Base-by-base conservation (phyloP, 2,888 invertebrate species). In the Lasioglossum leucozonium region DNA sequence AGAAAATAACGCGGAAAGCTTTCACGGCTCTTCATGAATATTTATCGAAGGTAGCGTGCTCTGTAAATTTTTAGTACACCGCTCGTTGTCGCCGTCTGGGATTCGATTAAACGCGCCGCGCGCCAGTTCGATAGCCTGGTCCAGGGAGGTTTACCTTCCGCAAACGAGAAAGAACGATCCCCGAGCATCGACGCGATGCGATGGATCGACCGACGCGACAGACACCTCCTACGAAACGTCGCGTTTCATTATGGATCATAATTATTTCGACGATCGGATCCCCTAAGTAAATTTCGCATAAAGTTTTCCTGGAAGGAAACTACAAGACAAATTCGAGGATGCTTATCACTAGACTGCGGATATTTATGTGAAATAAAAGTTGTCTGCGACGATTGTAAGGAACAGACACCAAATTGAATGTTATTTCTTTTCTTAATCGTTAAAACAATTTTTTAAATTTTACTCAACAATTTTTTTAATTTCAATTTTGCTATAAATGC, bases 41-140 rank as follows among this genome's bases (percentile, higher is more conserved):
- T 87, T 87, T 82, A 87, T 82, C 74, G 84, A 16, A 37, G 67
- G 37, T 26, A 26, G 62, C 55, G 69, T 26, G 40, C 75, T 79
- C 84, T 71, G 75, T 73, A 80, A 80, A 79, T 84, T 77, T 79
- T 82, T 82, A 82, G 82, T 84, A 87, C 51, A 78, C 72, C 81
- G 26, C 76, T 72, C n/a, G 74, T 30, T 84, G 78, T 34, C 81
- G 78, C 40, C 74, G 65, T 62, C 47, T 51, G 47, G 81, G 82
- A 81, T 79, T 55, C 74, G 62, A 76, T 81, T 79, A 78, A 79
- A 73, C n/a, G n/a, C n/a, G n/a, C n/a, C n/a, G n/a, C 42, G 67
- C 47, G 13, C 58, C 58, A 2, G 79, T 79, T 44, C 82, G 55
- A 37, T 37, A 75, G 47, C 42, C 42, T 3, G 65, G 18, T 26